Conservation (phyloP, 2,797 vertebrate genomes). For the Parotocinclus haroldoi region DNA sequence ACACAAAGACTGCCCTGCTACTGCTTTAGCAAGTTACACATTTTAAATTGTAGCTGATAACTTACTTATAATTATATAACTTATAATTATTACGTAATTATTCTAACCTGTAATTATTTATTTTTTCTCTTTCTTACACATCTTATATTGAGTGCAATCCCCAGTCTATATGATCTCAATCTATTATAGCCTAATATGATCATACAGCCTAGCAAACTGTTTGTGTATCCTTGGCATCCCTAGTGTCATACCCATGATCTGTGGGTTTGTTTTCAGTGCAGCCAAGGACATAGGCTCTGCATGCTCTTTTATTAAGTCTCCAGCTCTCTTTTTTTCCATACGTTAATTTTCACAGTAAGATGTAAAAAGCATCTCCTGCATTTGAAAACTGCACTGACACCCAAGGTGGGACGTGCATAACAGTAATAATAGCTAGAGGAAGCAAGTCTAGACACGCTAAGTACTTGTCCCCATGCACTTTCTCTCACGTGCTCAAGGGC, state of each 20-base stretch:
- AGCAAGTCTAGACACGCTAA: constrained; percentile 60
- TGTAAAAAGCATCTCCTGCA: constrained; percentile 48
- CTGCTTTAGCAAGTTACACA: too few relatives aligned
- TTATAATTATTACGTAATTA: too few relatives aligned
- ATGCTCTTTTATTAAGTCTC: constrained; percentile 17
- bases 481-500: constrained; percentile 18
- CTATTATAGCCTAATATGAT: neutral
- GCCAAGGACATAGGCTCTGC: constrained; percentile 4
- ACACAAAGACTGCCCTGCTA: too few relatives aligned
- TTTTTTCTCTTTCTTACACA: too few relatives aligned
- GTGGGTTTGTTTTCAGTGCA: constrained; percentile 3
- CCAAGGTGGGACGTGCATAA: constrained; percentile 41
- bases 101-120: too few relatives aligned
- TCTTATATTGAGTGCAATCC: too few relatives aligned
- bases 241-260: neutral
- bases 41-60: too few relatives aligned
- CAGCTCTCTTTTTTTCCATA: neutral
- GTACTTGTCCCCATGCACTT: constrained; percentile 47
- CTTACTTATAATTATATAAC: too few relatives aligned
- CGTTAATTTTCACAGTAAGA: constrained; percentile 16
- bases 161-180: too few relatives aligned
- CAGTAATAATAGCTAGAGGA: constrained; percentile 57
- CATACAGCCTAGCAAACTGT: neutral
- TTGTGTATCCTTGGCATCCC: constrained; percentile 11
- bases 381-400: constrained; percentile 46